Base-by-base conservation (phyloP, 1,140 invertebrate genomes). In the Lamellibrachia luymesi region DNA sequence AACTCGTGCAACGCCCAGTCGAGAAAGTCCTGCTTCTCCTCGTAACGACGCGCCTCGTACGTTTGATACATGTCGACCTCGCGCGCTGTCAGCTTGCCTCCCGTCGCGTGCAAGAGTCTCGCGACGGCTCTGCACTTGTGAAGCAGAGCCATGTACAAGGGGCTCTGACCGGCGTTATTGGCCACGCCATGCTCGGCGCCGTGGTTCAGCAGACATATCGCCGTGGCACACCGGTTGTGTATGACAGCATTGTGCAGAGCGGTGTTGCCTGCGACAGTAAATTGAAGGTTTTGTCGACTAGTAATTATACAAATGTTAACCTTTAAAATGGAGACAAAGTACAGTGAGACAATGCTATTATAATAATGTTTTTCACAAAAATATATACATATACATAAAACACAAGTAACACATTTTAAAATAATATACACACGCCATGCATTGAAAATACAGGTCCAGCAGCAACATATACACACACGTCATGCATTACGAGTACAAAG, bases 241-340 rank as follows among this genome's bases (percentile, higher is more conserved):
- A 93, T 93, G 51, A 51, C 92, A 6, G 92, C 52, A 52, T 93
- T 93, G 92, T 93, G 92, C 56, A 93, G 56, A 2, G 64, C 64
- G 2, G 64, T 80, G 64, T 80, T 80, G 13, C 64, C 64, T 80
- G 64, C 4, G 7, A 22, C 2, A 80, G 25, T 17, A 2, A 80
- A 80, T 4, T 80, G 64, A 80, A 10, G 13, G 64, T 80, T 80
- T 80, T 80, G 64, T 4, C 25, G 64, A 22, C 8, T 17, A 22
- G 13, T 80, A 80, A 80, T 22, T 17, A 80, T 80, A 80, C 13
- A 80, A 10, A 22, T 22, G 13, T 80, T 80, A 80, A 10, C 64
- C 5, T 0, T 80, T 80, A 22, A 80, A 80, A 80, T 80, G 25
- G 25, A 17, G 17, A 22, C 13, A 80, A 22, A 80, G 64, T 56